Evolutionary conservation across 2,113 vertebrate species (phyloP).

Genomic region (Eurystomus gularis): DNA sequence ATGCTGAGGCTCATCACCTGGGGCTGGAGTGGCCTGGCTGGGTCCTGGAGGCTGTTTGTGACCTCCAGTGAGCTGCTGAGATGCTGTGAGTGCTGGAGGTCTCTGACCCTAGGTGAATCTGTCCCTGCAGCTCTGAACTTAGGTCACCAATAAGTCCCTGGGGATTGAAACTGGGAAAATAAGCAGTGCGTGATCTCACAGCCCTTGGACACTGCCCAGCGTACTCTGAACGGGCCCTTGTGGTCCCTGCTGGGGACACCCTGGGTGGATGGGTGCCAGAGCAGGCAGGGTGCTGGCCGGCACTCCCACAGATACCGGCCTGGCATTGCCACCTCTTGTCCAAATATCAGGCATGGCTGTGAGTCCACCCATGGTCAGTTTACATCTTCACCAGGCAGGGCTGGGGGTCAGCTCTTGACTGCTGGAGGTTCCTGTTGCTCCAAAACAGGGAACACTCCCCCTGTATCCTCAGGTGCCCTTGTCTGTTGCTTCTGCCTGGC

Average conservation of each 20-base stretch:
- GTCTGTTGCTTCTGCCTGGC: neutral
- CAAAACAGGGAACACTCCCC: neutral
- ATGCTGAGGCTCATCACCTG: neutral
- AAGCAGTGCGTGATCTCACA: neutral
- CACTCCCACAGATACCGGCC: neutral
- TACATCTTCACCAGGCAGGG: neutral
- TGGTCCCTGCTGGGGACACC: neutral
- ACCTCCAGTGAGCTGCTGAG: neutral
- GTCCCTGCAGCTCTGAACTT: neutral
- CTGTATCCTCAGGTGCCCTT: neutral
- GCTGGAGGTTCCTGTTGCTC: neutral
- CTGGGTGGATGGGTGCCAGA: neutral
- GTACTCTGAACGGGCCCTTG: rapidly evolving
- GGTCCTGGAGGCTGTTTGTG: neutral
- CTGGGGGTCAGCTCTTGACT: neutral
- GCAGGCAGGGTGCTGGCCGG: neutral
- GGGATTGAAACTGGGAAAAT: neutral
- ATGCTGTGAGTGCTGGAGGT: neutral
- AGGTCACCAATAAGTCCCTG: neutral
- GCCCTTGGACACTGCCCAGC: neutral
- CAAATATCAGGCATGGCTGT: neutral
- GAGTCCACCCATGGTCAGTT: neutral
- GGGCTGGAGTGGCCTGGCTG: neutral
- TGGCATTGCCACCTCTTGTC: neutral
- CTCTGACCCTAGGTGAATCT: neutral